A percentile compares a stretch with the other conserved stretches of the same genome.
Evolutionary conservation across 2,888 invertebrate genomes (phyloP).

Genomic region (Uropetala carovei): DNA sequence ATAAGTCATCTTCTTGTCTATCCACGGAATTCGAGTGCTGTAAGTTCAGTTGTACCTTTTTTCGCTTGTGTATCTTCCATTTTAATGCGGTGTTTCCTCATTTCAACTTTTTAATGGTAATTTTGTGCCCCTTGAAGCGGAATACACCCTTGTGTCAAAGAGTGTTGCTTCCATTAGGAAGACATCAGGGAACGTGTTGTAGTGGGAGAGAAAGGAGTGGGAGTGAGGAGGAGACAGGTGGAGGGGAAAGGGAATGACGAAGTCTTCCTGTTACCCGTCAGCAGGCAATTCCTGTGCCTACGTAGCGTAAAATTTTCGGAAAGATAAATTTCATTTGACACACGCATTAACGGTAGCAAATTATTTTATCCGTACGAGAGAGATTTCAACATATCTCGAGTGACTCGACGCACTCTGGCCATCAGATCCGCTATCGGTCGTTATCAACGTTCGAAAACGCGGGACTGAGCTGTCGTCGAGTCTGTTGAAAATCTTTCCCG

Average conservation of each 20-base stretch:
- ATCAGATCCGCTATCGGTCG: background rate
- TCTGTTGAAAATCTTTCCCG: background rate
- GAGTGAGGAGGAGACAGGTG: background rate
- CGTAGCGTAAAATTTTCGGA: background rate
- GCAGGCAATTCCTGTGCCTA: background rate
- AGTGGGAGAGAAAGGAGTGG: background rate
- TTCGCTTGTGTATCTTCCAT: too few relatives aligned
- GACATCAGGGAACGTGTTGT: too few relatives aligned
- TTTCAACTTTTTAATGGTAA: too few relatives aligned
- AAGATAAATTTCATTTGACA: slow-evolving; percentile 14
- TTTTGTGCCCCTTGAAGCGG: too few relatives aligned
- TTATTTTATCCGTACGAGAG: background rate
- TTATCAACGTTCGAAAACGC: background rate
- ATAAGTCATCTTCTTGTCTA: too few relatives aligned
- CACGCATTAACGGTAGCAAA: background rate
- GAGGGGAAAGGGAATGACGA: background rate
- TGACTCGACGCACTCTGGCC: background rate
- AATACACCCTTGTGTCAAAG: too few relatives aligned
- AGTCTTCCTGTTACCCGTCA: background rate
- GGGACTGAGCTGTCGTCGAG: background rate
- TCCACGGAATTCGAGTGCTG: too few relatives aligned
- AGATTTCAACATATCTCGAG: background rate
- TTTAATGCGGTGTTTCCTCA: too few relatives aligned
- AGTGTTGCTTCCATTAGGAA: too few relatives aligned
- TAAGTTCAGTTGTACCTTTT: too few relatives aligned